phyloP scores from a whole-genome alignment of 2,113 vertebrate species.

The Trachemys scripta region DNA sequence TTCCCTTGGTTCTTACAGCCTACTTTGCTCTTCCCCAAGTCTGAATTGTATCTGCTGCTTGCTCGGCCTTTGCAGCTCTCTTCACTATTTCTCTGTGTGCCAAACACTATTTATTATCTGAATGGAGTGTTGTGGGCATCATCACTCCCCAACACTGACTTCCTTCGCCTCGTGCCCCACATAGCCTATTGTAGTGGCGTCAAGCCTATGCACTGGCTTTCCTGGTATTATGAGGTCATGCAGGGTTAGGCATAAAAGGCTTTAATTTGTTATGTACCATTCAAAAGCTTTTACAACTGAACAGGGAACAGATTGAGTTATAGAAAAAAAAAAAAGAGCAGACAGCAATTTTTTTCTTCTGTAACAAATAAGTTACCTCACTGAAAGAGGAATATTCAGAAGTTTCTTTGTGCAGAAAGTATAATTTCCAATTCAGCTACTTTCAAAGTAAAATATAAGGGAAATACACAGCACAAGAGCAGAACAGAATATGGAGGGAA shows the following conservation, averaged over 20 bases:
- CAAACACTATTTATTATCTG: no score
- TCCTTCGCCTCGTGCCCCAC: neutral
- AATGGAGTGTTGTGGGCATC: neutral
- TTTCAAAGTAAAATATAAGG: accelerated
- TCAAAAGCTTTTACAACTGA: neutral
- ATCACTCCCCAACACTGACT: neutral
- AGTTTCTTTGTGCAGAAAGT: neutral
- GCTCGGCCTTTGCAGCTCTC: neutral
- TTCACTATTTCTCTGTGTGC: neutral
- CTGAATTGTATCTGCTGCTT: neutral
- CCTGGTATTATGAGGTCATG: neutral
- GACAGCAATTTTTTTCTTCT: neutral
- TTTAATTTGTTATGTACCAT: accelerated
- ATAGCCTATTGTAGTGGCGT: neutral
- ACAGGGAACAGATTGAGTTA: neutral
- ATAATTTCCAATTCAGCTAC: neutral
- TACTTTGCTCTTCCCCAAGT: neutral
- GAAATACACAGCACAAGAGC: accelerated
- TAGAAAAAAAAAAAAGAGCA: neutral
- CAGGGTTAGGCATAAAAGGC: neutral
- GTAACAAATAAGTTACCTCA: neutral
- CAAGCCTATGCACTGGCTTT: neutral
- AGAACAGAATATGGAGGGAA: accelerated
- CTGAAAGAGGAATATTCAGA: accelerated
- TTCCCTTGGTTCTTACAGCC: neutral